Evolutionary conservation across 2,797 vertebrate species (phyloP), one percentile per base, ranked within the genome.

Genomic region (Oreonectes daqikongensis): DNA sequence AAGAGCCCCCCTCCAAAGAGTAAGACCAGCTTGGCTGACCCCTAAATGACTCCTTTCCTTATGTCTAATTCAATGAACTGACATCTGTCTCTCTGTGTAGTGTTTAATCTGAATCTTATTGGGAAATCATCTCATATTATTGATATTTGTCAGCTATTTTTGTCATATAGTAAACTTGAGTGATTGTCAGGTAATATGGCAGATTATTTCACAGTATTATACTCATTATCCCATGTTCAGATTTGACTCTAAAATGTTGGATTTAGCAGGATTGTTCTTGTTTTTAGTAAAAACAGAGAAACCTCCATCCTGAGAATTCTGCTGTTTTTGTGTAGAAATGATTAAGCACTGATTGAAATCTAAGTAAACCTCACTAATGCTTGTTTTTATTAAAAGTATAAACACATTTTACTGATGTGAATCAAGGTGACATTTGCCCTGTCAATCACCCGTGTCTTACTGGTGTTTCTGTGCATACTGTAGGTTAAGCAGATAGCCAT

Each of bases 31-130:
- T 40, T 42, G 46, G 18, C 30, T 70, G 67, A 53, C 75, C 75
- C 15, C 66, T 48, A 28, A 55, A 9, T 42, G 40, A 42, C 40
- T 42, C 40, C 40, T 59, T 76, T 76, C 65, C 18, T 48, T 52
- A 67, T 77, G 75, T 15, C 20, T 2, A 48, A 69, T 44, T 46
- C 53, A 24, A 26, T 18, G 18, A 59, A 60, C 20, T 76, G 74
- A 61, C 66, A 63, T 61, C 55, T 77, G 66, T 69, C 11, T 42
- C 46, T 69, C n/a, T 50, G 26, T 42, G 40, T 12, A 42, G 40
- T 14, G 40, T 28, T 24, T 35, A 44, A 20, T 24, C 20, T 57
- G 2, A 67, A 46, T 20, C 5, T 46, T 14, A 59, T 5, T 26
- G 53, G 30, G 3, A 35, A 8, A 32, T 32, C 2, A 12, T 32